phyloP scores from a whole-genome alignment of 2,888 invertebrate genomes.

The Diplazon laetatorius region DNA sequence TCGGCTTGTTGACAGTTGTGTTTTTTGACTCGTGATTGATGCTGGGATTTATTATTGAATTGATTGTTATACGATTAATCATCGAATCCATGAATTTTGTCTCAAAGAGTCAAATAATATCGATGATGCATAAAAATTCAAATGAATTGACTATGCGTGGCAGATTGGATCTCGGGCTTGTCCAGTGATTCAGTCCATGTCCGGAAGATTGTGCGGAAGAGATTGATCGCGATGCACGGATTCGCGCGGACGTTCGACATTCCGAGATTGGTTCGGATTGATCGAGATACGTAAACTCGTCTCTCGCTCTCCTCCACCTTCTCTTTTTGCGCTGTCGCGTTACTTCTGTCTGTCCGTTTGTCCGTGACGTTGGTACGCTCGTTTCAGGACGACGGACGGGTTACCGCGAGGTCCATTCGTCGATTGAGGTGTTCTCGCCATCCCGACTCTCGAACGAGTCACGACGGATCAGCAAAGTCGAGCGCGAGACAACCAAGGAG shows the following conservation, averaged over 20 bases:
- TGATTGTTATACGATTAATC: too few species aligned
- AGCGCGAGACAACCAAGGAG: too few species aligned
- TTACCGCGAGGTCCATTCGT: neutral
- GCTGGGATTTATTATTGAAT: too few species aligned
- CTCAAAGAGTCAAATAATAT: too few species aligned
- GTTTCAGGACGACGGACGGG: neutral
- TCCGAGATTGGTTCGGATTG: constrained; percentile 36
- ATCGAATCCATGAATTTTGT: too few species aligned
- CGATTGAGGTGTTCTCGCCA: constrained; percentile 50
- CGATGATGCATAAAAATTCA: constrained; percentile 1
- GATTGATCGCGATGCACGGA: constrained; percentile 5
- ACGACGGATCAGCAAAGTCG: too few species aligned
- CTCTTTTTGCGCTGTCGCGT: too few species aligned
- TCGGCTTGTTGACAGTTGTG: constrained; percentile 2
- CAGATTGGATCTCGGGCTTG: neutral
- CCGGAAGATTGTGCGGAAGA: neutral
- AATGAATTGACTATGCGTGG: neutral
- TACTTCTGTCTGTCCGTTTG: constrained; percentile 33
- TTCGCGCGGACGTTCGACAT: constrained; percentile 28
- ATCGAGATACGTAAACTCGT: constrained; percentile 20
- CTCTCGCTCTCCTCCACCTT: too few species aligned
- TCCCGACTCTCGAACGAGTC: constrained; percentile 14
- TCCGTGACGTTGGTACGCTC: constrained; percentile 3
- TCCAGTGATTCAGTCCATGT: neutral
- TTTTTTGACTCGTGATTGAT: too few species aligned